phyloP scores from a whole-genome alignment of 64 coral and sea anemone genomes.

The Exaiptasia diaphana region DNA sequence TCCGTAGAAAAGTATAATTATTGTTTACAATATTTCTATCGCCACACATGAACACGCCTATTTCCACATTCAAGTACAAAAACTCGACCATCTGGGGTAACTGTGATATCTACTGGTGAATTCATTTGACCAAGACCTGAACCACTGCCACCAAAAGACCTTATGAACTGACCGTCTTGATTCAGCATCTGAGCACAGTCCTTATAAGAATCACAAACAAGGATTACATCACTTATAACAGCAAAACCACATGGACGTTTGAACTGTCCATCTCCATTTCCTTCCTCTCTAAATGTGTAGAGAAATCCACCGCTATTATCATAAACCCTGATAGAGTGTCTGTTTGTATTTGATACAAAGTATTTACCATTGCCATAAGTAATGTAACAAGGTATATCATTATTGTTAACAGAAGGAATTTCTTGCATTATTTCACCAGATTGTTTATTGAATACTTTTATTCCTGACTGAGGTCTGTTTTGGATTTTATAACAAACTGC shows the following conservation, averaged over 20 bases:
- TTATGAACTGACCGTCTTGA: constrained; percentile 4
- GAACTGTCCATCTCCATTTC: background rate
- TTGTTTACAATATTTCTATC: too few species aligned
- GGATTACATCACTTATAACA: constrained; percentile 6
- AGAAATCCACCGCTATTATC: background rate
- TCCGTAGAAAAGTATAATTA: too few species aligned
- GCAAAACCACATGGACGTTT: background rate
- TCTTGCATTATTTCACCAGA: background rate
- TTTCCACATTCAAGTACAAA: background rate
- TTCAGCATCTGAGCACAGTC: constrained; percentile 18
- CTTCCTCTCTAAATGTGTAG: background rate
- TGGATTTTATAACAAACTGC: background rate
- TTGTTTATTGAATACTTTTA: background rate
- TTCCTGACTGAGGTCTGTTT: background rate
- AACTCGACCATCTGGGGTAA: background rate
- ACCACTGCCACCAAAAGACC: background rate
- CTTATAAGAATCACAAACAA: constrained; percentile 23
- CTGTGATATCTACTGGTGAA: background rate
- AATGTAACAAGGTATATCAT: background rate
- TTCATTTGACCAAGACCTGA: background rate
- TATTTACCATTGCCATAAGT: background rate
- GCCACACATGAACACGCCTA: background rate
- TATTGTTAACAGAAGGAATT: background rate
- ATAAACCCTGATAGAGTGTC: background rate
- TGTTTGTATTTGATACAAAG: background rate